A percentile compares a stretch with the other conserved stretches of the same genome.
Evolutionary conservation across 2,113 vertebrate species (phyloP).

Genomic region (Nyctibius bracteatus): DNA sequence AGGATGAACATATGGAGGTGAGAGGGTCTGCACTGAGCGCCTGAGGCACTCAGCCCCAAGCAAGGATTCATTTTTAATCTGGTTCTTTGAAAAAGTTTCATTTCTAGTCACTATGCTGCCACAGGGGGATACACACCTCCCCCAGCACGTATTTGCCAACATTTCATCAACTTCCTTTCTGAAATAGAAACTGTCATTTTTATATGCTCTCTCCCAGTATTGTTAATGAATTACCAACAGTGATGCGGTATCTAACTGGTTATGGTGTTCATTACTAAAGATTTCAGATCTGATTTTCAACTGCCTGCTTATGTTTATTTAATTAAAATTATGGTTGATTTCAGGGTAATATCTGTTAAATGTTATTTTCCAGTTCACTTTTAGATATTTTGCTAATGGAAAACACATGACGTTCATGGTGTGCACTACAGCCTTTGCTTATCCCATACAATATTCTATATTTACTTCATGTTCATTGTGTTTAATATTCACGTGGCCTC

Average conservation of each 20-base stretch:
- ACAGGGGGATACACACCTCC: background rate
- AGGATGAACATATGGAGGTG: background rate
- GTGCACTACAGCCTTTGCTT: background rate
- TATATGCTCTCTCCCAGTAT: constrained; percentile 31
- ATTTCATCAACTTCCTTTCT: constrained; percentile 27
- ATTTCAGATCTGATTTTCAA: constrained; percentile 22
- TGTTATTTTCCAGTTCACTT: constrained; percentile 29
- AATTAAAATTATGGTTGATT: constrained; percentile 40
- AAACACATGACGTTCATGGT: background rate
- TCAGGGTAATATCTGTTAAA: constrained; percentile 16
- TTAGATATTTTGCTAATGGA: background rate
- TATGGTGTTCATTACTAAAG: constrained; percentile 45
- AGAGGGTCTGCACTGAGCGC: fast-evolving
- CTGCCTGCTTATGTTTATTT: constrained; percentile 4
- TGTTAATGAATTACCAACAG: constrained; percentile 40
- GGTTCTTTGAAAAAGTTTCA: background rate
- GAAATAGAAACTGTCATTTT: constrained; percentile 38
- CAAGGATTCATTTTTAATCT: background rate
- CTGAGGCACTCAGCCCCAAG: background rate
- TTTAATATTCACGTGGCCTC: background rate
- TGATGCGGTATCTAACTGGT: background rate
- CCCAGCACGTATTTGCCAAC: background rate
- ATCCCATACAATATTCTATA: background rate
- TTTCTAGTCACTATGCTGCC: background rate
- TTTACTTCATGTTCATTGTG: background rate